Conservation (phyloP, 2,888 invertebrate genomes). For the Miltochrista miniata region DNA sequence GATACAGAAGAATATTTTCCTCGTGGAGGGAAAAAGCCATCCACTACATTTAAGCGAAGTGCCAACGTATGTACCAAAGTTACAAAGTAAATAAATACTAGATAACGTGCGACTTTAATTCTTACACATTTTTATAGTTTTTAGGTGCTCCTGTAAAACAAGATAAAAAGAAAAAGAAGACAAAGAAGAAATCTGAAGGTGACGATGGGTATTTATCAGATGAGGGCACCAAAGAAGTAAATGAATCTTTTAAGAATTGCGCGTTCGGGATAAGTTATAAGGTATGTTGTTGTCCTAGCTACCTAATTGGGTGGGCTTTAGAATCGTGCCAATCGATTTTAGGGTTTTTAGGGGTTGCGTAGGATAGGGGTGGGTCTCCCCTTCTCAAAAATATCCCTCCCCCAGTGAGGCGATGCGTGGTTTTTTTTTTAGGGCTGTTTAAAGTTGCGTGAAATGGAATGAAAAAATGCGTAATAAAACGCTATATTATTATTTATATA, state of each 20-base stretch:
- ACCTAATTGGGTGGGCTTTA: too few species aligned
- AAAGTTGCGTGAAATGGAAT: too few species aligned
- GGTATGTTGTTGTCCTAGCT: conserved; percentile 44
- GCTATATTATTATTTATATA: too few species aligned
- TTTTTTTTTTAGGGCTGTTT: too few species aligned
- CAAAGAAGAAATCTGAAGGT: conserved; percentile 63
- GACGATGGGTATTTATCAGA: conserved; percentile 78
- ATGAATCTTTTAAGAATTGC: conserved; percentile 63
- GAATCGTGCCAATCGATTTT: too few species aligned
- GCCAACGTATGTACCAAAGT: conserved; percentile 55
- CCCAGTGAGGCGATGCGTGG: too few species aligned
- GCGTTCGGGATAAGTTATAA: conserved; percentile 61
- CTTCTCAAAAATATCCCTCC: too few species aligned
- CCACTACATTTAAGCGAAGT: conserved; percentile 69
- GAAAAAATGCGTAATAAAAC: too few species aligned
- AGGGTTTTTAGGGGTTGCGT: too few species aligned
- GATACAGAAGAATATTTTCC: conserved; percentile 83
- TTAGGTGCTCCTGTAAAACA: conserved; percentile 69
- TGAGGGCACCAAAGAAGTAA: conserved; percentile 55
- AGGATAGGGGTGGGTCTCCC: too few species aligned
- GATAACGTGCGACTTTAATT: background rate
- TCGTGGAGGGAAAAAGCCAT: conserved; percentile 80
- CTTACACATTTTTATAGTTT: conserved; percentile 49
- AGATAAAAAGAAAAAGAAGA: conserved; percentile 67
- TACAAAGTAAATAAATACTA: too few species aligned